These are phyloP conservation scores for Aspidoscelis tigris DNA, from an alignment of 2,113 vertebrate species.

Conservation along the genomic window DNA sequence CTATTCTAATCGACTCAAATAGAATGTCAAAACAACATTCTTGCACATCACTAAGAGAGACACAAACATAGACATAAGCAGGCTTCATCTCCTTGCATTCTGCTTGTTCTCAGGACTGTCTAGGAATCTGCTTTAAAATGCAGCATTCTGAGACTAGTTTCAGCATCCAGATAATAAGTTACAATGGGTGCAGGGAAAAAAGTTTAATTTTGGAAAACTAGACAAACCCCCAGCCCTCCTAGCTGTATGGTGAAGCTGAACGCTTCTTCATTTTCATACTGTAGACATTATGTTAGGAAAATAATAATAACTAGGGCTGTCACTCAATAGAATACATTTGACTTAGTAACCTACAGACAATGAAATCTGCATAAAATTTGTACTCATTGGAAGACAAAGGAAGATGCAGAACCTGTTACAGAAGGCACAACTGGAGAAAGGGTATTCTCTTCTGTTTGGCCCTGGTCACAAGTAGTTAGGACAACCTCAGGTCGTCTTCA, in stretches of 20 bases:
- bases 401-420: not conserved
- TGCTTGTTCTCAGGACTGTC: not conserved
- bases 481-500: too few species aligned
- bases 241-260: not conserved
- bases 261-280: not conserved
- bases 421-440: not conserved
- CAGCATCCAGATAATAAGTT: not conserved
- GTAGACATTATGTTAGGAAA: not conserved
- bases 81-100: not conserved
- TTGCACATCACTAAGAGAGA: too few species aligned
- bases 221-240: not conserved
- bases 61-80: not conserved
- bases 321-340: not conserved
- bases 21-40: too few species aligned
- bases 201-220: not conserved
- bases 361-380: not conserved
- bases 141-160: too few species aligned
- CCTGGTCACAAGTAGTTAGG: too few species aligned
- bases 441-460: not conserved
- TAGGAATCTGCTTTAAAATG: not conserved
- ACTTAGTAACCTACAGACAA: not conserved
- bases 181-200: not conserved
- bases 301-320: too few species aligned
- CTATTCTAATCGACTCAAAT: too few species aligned
- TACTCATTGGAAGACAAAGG: not conserved